Conservation (phyloP, 2,113 vertebrate genomes). For the Isichthys henryi region DNA sequence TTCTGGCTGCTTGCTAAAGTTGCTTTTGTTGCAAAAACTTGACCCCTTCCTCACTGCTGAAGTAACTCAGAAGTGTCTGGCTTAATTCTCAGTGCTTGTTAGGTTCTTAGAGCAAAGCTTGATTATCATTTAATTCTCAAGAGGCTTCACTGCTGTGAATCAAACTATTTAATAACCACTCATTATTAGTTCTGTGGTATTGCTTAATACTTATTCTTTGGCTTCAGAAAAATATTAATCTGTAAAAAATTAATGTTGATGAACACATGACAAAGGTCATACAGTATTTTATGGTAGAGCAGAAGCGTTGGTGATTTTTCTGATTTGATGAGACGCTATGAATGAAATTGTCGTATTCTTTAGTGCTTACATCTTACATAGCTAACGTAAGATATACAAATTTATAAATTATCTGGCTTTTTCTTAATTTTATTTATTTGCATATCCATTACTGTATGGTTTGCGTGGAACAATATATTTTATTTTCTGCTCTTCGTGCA, state of each 20-base stretch:
- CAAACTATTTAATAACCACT: background rate
- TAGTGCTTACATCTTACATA: background rate
- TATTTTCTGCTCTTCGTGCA: background rate
- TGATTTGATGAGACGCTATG: background rate
- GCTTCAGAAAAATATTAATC: background rate
- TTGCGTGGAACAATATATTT: background rate
- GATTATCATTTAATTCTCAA: background rate
- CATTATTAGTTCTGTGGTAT: background rate
- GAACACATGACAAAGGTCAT: background rate
- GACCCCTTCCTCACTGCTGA: background rate
- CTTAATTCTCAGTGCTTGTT: background rate
- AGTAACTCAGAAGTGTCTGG: background rate
- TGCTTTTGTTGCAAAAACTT: background rate
- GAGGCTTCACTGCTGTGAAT: background rate
- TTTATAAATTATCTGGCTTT: background rate
- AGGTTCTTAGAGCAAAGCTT: background rate
- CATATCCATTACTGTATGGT: background rate
- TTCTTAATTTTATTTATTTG: background rate
- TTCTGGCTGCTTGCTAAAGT: background rate
- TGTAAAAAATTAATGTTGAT: background rate
- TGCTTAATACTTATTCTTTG: background rate
- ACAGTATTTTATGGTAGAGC: background rate
- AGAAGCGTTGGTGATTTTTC: background rate
- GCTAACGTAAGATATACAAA: background rate
- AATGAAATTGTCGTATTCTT: background rate